Base-by-base conservation (phyloP, 2,113 vertebrate genomes). In the Indri indri region DNA sequence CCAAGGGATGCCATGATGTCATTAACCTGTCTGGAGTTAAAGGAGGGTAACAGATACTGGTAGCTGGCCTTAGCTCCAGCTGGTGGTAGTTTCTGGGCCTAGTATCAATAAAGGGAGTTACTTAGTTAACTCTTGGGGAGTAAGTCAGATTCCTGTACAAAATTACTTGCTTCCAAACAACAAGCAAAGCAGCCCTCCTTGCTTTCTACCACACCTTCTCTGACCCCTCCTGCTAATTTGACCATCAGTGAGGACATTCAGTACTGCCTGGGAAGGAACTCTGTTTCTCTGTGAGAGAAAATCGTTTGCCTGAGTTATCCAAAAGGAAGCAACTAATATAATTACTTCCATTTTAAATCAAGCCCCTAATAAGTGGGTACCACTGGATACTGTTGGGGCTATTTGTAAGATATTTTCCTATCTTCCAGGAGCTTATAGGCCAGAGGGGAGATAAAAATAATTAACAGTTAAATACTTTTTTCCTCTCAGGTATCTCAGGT, bases 161-260 rank as follows among this genome's bases (percentile, higher is more conserved):
- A 84, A 84, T 88, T 65, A 94, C 77, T 88, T 80, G 54, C 18
- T 80, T 92, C 40, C 47, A 85, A 73, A 52, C 88, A 91, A 88
- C 45, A 88, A 92, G 47, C 63, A 84, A 45, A 93, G 45, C 25
- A 77, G 61, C 10, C 11, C 10, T 82, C 86, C 45, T 86, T 32
- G 40, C 10, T 94, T 59, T 76, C 50, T 66, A 8, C 30, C 73
- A 42, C 73, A 59, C 81, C 74, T 82, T 87, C 65, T 76, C 25
- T 92, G 61, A 95, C 37, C 86, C 59, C 70, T 71, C 61, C 47
- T 93, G 61, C 30, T 93, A 90, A 10, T 90, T 82, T 95, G 81
- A 90, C 23, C 20, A 3, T 88, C 17, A 73, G 27, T 88, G 63
- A 66, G 86, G 83, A 77, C 37, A 57, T 81, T 81, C 63, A 32